phyloP scores from a whole-genome alignment of 2,113 vertebrate species.

The Paramisgurnus dabryanus region DNA sequence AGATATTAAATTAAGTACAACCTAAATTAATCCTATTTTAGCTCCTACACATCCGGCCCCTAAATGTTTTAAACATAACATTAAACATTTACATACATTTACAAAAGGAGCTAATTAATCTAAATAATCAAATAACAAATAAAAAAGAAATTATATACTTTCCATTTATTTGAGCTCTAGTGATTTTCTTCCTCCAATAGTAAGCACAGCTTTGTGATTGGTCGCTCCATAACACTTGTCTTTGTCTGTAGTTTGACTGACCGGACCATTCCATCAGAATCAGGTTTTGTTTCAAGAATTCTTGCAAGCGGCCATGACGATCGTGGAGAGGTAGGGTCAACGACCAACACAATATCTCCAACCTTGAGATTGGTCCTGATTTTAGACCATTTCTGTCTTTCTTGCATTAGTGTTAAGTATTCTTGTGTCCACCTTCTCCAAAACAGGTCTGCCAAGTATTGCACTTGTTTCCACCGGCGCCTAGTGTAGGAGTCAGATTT shows the following conservation, averaged over 20 bases:
- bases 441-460: constrained; percentile 22
- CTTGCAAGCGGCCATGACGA: constrained; percentile 7
- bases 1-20: background rate
- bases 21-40: background rate
- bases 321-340: constrained; percentile 9
- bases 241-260: constrained; percentile 17
- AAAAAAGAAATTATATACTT: too few species aligned
- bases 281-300: background rate
- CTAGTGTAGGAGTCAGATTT: constrained; percentile 9
- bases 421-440: constrained; percentile 2
- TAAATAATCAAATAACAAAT: too few species aligned
- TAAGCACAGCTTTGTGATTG: constrained; percentile 2
- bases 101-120: too few species aligned
- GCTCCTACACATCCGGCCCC: background rate
- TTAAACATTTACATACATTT: too few species aligned
- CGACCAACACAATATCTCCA: constrained; percentile 18
- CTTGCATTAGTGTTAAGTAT: background rate
- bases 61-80: too few species aligned
- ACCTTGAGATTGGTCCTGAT: background rate
- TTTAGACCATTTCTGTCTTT: background rate
- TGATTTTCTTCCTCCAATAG: background rate
- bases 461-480: constrained; percentile 27
- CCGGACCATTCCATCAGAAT: constrained; percentile 3
- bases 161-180: too few species aligned
- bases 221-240: background rate